Conservation (phyloP, 1,140 invertebrate genomes). For the Rhizoglyphus robini region DNA sequence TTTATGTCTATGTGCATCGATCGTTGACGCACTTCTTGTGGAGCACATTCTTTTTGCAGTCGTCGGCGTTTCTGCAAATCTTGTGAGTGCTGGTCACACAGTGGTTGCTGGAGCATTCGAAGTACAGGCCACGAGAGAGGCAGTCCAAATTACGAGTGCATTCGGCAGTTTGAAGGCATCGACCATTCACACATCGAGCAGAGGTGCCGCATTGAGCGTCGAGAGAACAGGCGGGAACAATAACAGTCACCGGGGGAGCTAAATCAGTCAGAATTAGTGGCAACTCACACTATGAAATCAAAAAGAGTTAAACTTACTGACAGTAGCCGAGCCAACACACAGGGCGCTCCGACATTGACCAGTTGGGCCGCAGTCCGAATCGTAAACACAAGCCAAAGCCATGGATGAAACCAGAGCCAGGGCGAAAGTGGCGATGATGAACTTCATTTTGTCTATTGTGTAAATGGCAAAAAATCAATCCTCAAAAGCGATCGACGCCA, state of each 20-base stretch:
- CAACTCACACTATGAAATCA: no score
- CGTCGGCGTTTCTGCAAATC: slow-evolving; percentile 19
- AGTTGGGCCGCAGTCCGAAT: slow-evolving; percentile 8
- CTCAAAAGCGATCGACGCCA: no score
- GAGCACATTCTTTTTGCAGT: slow-evolving; percentile 19
- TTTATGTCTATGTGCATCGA: slow-evolving; percentile 18
- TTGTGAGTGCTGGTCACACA: neutral
- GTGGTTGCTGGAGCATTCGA: neutral
- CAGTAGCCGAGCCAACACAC: no score
- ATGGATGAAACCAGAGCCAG: neutral
- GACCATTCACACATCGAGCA: neutral
- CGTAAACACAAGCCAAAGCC: slow-evolving; percentile 4
- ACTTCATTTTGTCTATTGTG: neutral
- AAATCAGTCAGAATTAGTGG: no score
- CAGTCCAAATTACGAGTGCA: slow-evolving; percentile 13
- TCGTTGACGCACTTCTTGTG: slow-evolving; percentile 10
- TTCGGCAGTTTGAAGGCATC: neutral
- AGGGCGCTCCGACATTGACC: neutral
- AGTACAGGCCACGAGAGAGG: slow-evolving; percentile 11
- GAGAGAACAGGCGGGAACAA: no score
- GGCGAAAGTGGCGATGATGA: neutral
- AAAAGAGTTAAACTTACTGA: neutral
- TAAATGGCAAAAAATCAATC: neutral
- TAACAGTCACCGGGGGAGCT: no score
- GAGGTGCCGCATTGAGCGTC: neutral